Base-by-base conservation (phyloP, 2,113 vertebrate genomes). In the Theristicus caerulescens region DNA sequence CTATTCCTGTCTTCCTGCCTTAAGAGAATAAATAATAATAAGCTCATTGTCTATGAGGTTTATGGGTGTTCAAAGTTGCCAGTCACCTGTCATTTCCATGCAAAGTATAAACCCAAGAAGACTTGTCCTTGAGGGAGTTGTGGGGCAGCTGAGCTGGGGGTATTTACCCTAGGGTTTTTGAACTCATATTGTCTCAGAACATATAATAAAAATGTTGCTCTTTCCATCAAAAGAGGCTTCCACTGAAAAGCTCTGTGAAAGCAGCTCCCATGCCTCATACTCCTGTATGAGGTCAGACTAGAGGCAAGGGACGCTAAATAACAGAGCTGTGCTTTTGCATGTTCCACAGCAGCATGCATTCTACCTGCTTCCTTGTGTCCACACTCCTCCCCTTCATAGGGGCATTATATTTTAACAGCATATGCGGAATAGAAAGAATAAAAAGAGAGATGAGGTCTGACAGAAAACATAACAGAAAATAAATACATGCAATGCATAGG, bases 21-120 rank as follows among this genome's bases (percentile, higher is more conserved):
- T 83, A 73, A 73, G 49, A 76, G 36, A 92, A 90, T 46, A 96
- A 95, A 96, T 81, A 94, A 95, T 47, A 92, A 92, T n/a, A 78
- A 87, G 6, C 21, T 83, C 54, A n/a, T 22, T 83, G 59, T 83
- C 71, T 81, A 14, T 0, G 1, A 86, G n/a, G 64, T 83, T 92
- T 91, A 91, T 67, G 58, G 27, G 49, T 65, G 55, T 34, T 88
- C 54, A 65, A 72, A 90, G 36, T 29, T 89, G 57, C 46, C 59
- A 83, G 29, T 86, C 81, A 84, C 64, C 47, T 64, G 61, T 11
- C 47, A 54, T 87, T 90, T 94, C 65, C 81, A 87, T 10, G 61
- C n/a, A 20, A 82, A 87, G 21, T 22, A 64, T 29, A 87, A 81
- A 89, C 24, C 57, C 10, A 58, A 85, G 54, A 17, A 93, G n/a